phyloP scores from a whole-genome alignment of 2,888 invertebrate species.

The Harpalus rubripes region DNA sequence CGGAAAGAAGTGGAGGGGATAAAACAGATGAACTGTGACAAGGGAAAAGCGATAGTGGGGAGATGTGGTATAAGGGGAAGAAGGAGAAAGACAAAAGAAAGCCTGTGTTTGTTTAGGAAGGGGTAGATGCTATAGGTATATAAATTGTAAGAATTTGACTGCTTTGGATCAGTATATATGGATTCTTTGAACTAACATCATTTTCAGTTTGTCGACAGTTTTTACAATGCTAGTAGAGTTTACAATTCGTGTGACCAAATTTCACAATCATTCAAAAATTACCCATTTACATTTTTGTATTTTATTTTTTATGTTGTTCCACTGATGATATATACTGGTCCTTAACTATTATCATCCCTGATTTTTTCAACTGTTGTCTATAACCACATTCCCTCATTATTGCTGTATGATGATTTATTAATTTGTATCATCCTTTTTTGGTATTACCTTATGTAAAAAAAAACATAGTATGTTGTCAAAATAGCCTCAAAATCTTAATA shows the following conservation, averaged over 20 bases:
- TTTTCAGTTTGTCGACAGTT: no score
- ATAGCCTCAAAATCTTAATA: neutral
- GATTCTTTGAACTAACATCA: neutral
- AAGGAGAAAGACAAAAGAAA: conserved; percentile 70
- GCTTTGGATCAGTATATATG: neutral
- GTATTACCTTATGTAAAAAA: neutral
- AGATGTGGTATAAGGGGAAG: conserved; percentile 72
- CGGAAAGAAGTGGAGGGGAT: conserved; percentile 68
- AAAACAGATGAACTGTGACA: conserved; percentile 74
- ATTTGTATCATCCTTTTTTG: neutral
- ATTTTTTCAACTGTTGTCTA: neutral
- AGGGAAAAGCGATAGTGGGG: conserved; percentile 68
- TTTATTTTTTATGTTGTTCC: neutral
- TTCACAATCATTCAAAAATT: no score
- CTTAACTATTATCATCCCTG: neutral
- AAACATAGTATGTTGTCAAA: neutral
- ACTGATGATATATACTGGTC: neutral
- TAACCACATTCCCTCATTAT: conserved; percentile 50
- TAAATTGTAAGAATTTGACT: neutral
- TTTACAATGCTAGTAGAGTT: no score
- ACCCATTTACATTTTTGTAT: no score
- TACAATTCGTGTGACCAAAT: no score
- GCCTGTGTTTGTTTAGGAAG: conserved; percentile 71
- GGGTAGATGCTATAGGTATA: neutral
- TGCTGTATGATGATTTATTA: conserved; percentile 16